A percentile compares a stretch with the other conserved stretches of the same genome.
Conservation (phyloP, 2,113 vertebrate genomes). For the Oreocharis arfaki region DNA sequence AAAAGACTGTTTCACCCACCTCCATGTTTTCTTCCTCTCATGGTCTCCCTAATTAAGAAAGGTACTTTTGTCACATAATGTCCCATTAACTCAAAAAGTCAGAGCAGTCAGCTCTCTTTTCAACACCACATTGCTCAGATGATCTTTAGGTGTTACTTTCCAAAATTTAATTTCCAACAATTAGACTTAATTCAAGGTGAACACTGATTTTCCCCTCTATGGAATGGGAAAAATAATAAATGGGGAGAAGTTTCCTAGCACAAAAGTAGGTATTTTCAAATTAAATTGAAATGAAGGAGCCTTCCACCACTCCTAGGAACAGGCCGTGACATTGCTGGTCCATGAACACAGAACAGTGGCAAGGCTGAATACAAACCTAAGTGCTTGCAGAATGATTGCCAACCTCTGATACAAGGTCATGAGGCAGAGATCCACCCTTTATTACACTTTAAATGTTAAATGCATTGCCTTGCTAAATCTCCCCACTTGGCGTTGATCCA, state of each 20-base stretch:
- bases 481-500: not conserved
- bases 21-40: not conserved
- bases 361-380: not conserved
- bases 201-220: not conserved
- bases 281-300: not conserved
- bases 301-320: not conserved
- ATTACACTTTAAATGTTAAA: not conserved
- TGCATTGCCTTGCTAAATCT: not conserved
- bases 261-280: not conserved
- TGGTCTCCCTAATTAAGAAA: not conserved
- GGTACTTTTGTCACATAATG: not conserved
- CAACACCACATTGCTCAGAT: not conserved
- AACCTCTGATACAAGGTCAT: not conserved
- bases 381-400: not conserved
- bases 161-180: not conserved
- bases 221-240: not conserved
- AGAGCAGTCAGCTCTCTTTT: not conserved
- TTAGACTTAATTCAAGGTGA: not conserved
- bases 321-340: not conserved
- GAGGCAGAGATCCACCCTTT: not conserved
- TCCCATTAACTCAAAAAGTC: not conserved
- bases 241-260: not conserved
- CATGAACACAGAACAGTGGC: not conserved
- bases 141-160: not conserved
- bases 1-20: fast-evolving